phyloP scores from a whole-genome alignment of 2,888 invertebrate genomes.

The Drosophila rellima region DNA sequence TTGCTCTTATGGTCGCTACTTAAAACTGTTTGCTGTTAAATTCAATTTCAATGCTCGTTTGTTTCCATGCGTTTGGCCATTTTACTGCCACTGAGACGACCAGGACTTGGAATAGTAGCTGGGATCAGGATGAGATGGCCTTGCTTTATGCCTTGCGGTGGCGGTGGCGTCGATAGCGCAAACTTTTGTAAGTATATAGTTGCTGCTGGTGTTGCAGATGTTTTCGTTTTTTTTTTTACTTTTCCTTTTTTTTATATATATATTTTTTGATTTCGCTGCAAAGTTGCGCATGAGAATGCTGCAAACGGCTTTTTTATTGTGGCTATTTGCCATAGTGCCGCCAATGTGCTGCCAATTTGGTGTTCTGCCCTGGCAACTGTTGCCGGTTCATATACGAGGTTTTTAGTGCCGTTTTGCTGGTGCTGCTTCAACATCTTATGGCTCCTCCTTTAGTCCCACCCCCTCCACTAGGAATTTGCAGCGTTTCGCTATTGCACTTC shows the following conservation, averaged over 20 bases:
- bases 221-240: conserved; percentile 30
- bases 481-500: conserved; percentile 68
- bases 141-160: conserved; percentile 74
- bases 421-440: conserved; percentile 33
- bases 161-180: conserved; percentile 52
- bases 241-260: conserved; percentile 15
- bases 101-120: conserved; percentile 16
- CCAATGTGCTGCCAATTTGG: conserved; percentile 74
- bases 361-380: conserved; percentile 59
- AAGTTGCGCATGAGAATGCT: conserved; percentile 82
- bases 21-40: conserved; percentile 82
- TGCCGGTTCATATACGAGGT: conserved; percentile 61
- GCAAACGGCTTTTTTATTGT: conserved; percentile 83
- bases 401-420: conserved; percentile 49
- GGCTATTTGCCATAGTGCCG: conserved; percentile 78
- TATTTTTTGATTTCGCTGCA: conserved; percentile 64
- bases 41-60: conserved; percentile 82
- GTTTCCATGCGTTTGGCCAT: conserved; percentile 71
- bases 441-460: background rate
- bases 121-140: conserved; percentile 47
- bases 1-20: conserved; percentile 48
- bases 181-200: conserved; percentile 69
- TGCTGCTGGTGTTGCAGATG: conserved; percentile 41
- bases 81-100: conserved; percentile 41
- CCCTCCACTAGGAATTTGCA: conserved; percentile 39